Evolutionary conservation across 1,140 invertebrate genomes (phyloP).

Genomic region (Trachymyrmex septentrionalis): DNA sequence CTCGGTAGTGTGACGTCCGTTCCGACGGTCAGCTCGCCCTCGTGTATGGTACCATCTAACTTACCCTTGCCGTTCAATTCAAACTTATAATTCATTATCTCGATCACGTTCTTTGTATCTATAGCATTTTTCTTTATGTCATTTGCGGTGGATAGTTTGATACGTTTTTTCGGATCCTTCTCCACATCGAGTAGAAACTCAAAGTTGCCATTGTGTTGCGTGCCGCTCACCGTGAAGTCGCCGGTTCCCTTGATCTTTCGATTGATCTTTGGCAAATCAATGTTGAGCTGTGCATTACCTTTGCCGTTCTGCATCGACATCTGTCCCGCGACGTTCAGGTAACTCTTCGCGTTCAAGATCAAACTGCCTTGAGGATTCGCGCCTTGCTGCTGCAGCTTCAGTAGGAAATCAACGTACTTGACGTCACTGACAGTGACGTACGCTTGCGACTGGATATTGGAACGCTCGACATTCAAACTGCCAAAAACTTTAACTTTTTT

Average conservation of each 20-base stretch:
- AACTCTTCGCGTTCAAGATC: slow-evolving; percentile 82
- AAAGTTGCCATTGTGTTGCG: slow-evolving; percentile 87
- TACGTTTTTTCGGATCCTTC: slow-evolving; percentile 89
- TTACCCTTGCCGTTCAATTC: slow-evolving; percentile 87
- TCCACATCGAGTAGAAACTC: slow-evolving; percentile 90
- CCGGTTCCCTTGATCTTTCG: slow-evolving; percentile 88
- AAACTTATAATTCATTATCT: slow-evolving; percentile 87
- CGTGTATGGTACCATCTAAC: slow-evolving; percentile 79
- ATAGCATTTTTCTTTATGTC: slow-evolving; percentile 87
- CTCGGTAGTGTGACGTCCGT: slow-evolving; percentile 88
- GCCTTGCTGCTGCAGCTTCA: slow-evolving; percentile 82
- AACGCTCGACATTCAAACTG: slow-evolving; percentile 84
- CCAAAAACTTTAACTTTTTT: slow-evolving; percentile 88
- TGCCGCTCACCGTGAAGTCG: slow-evolving; percentile 87
- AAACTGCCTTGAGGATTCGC: slow-evolving; percentile 80
- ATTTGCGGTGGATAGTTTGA: slow-evolving; percentile 89
- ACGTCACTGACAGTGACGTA: slow-evolving; percentile 86
- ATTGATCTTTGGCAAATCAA: slow-evolving; percentile 85
- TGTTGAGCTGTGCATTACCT: slow-evolving; percentile 83
- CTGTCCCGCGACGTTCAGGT: slow-evolving; percentile 81
- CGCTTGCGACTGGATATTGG: slow-evolving; percentile 86
- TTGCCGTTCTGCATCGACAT: slow-evolving; percentile 81
- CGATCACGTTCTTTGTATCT: slow-evolving; percentile 89
- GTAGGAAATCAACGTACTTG: slow-evolving; percentile 86
- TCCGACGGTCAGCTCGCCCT: slow-evolving; percentile 85